These are phyloP conservation scores for Antedon mediterranea DNA, from an alignment of 53 echinoderm and acorn worm species.

Conservation along the genomic window DNA sequence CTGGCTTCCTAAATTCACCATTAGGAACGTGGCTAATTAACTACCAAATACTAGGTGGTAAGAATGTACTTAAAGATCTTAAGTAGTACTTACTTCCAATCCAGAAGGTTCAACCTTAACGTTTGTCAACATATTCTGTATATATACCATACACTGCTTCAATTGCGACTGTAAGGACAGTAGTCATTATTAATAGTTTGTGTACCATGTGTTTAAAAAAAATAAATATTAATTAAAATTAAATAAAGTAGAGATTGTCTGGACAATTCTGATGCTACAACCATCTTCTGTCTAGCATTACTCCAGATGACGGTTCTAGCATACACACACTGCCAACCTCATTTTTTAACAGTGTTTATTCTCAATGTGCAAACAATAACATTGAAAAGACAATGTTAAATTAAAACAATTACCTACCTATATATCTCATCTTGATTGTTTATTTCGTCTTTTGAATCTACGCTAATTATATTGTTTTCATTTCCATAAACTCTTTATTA, in stretches of 20 bases:
- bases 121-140: conserved; percentile 39
- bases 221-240: no score
- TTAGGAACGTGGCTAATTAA: neutral
- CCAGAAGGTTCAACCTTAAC: conserved; percentile 17
- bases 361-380: neutral
- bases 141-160: conserved; percentile 50
- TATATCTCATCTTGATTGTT: neutral
- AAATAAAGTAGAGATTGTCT: no score
- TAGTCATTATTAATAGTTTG: no score
- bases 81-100: conserved; percentile 12
- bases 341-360: neutral
- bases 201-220: no score
- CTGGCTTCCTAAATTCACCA: no score
- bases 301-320: no score
- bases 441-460: neutral
- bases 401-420: neutral
- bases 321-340: neutral
- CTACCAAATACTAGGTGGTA: no score
- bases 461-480: no score
- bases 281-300: no score
- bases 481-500: no score
- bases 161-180: conserved; percentile 60
- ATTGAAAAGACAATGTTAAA: neutral
- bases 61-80: no score
- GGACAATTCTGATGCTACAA: no score